Evolutionary conservation across 2,113 vertebrate genomes (phyloP), one percentile per base, ranked within the genome.

Genomic region (Phocoena sinus): DNA sequence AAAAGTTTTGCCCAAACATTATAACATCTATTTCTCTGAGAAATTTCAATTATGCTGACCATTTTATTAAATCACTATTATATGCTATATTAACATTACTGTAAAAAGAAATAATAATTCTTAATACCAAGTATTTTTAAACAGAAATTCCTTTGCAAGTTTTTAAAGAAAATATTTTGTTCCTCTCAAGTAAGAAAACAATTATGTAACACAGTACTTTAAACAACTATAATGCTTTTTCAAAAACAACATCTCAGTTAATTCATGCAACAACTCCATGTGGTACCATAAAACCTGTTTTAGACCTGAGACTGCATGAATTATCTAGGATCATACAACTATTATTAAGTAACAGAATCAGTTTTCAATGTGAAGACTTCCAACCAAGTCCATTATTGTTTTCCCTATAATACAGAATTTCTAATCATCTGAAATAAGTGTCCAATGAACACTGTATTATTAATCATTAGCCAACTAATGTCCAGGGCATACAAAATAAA

Each of bases 311-410:
- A 53, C 77, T 84, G 77, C 5, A 87, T 28, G 28, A 82, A 36
- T 81, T 67, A 88, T 28, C 11, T 53, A 81, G n/a, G 23, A 58
- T 80, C 67, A 38, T 58, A 18, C 23, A 81, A 88, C 44, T 79
- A 36, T 81, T 73, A 84, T 20, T 50, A 81, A 65, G 41, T 36
- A 88, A 88, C 6, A 71, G 36, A 82, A 92, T 60, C 60, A 28
- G n/a, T 89, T 47, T 62, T 76, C 90, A 95, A 76, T 21, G n/a
- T 89, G 38, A 93, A 89, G 77, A 93, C 33, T 82, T 89, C 36
- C 67, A 74, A 95, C 6, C 31, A 68, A 96, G 60, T 50, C 68
- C 50, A 77, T 74, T 81, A 92, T 23, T 83, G 17, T 79, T 87
- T 87, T 74, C 74, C 56, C 26, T 94, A 33, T 25, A 53, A 25